Conservation (phyloP, 2,797 vertebrate species). For the Aplochiton taeniatus region DNA sequence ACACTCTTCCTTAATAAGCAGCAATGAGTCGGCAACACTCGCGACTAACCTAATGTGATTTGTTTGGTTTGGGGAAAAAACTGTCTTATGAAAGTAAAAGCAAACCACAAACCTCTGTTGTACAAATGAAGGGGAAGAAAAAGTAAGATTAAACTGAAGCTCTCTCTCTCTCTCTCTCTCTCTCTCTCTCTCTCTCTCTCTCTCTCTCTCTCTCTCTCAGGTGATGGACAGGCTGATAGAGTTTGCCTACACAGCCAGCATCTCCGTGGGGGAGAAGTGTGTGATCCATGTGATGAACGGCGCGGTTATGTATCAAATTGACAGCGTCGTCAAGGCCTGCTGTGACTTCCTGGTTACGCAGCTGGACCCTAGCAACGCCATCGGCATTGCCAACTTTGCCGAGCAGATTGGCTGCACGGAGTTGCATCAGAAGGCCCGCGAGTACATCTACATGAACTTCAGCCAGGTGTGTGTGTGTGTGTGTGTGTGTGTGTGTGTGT, state of each 20-base stretch:
- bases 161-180: background rate
- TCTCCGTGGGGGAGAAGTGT: slow-evolving; percentile 93
- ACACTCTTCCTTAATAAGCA: too few species aligned
- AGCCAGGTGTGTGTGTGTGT: slow-evolving; percentile 78
- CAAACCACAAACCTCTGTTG: too few species aligned
- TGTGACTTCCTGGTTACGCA: slow-evolving; percentile 91
- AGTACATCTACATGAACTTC: slow-evolving; percentile 96
- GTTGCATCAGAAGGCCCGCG: slow-evolving; percentile 89
- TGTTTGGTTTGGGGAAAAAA: too few species aligned
- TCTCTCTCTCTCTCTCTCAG: slow-evolving; percentile 39
- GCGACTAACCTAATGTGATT: too few species aligned
- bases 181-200: background rate
- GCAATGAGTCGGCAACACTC: too few species aligned
- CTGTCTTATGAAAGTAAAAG: too few species aligned
- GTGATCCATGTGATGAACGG: slow-evolving; percentile 95
- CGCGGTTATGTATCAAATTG: slow-evolving; percentile 96
- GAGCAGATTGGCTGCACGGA: slow-evolving; percentile 90
- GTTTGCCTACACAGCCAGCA: slow-evolving; percentile 95
- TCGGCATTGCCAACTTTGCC: slow-evolving; percentile 93
- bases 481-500: too few species aligned
- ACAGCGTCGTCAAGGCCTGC: slow-evolving; percentile 94
- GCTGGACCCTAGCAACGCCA: slow-evolving; percentile 95
- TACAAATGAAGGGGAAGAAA: too few species aligned
- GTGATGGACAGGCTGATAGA: slow-evolving; percentile 92
- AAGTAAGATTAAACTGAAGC: too few species aligned